Percentiles rank a stretch among this genome's conserved stretches.
Evolutionary conservation across 1,140 invertebrate species (phyloP).

Genomic region (Arion vulgaris): DNA sequence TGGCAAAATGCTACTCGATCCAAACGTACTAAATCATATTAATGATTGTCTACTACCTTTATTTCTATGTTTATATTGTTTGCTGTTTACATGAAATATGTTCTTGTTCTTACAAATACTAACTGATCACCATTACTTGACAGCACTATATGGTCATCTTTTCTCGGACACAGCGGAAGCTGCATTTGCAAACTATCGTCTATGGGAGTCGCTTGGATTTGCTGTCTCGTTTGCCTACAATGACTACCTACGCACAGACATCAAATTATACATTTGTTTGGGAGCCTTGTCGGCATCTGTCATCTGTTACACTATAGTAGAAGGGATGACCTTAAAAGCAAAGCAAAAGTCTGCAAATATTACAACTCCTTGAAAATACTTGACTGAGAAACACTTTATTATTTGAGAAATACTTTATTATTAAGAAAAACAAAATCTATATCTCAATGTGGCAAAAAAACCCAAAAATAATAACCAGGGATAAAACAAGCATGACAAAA

Average conservation of each 20-base stretch:
- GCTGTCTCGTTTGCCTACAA: slow-evolving; percentile 87
- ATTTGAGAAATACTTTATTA: too few relatives aligned
- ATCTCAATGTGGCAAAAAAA: too few relatives aligned
- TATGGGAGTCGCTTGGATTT: slow-evolving; percentile 90
- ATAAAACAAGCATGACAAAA: too few relatives aligned
- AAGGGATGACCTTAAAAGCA: slow-evolving; percentile 74
- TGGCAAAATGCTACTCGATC: too few relatives aligned
- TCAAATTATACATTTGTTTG: slow-evolving; percentile 91
- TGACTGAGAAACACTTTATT: too few relatives aligned
- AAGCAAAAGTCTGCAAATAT: slow-evolving; percentile 30
- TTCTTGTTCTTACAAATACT: too few relatives aligned
- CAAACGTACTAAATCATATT: too few relatives aligned
- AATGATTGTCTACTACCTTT: too few relatives aligned
- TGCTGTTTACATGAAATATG: too few relatives aligned
- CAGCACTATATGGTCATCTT: slow-evolving; percentile 82
- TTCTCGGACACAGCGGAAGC: slow-evolving; percentile 92
- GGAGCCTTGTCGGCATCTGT: slow-evolving; percentile 84
- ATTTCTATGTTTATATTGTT: too few relatives aligned
- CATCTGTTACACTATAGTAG: slow-evolving; percentile 86
- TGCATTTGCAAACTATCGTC: slow-evolving; percentile 95
- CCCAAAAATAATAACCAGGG: too few relatives aligned
- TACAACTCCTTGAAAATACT: neutral
- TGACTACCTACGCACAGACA: slow-evolving; percentile 88
- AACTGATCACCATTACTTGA: slow-evolving; percentile 42
- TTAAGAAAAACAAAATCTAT: too few relatives aligned